Evolutionary conservation across 2,113 vertebrate species (phyloP).

Genomic region (Ciconia maguari): DNA sequence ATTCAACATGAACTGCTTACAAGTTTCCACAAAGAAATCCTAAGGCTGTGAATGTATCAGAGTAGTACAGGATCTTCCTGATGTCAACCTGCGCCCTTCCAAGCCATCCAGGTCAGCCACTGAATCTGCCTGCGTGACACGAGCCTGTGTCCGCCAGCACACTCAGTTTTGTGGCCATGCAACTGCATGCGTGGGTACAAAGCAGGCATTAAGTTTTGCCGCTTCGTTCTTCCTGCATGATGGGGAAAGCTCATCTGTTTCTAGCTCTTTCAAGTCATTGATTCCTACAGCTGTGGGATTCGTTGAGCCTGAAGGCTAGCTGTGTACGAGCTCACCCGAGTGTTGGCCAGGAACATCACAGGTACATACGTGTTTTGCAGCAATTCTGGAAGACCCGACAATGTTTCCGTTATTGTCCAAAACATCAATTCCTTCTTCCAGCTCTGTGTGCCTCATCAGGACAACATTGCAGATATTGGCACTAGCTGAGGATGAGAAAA

Average conservation of each 20-base stretch:
- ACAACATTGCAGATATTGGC: conserved; percentile 94
- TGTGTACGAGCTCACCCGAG: neutral
- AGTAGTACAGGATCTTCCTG: neutral
- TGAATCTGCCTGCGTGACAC: rapidly evolving
- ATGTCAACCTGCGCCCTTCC: rapidly evolving
- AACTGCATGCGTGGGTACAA: neutral
- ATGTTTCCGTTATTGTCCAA: conserved; percentile 81
- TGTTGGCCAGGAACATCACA: neutral
- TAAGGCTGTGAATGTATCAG: neutral
- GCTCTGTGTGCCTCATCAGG: conserved; percentile 90
- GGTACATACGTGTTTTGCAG: conserved; percentile 85
- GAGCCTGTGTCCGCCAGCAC: neutral
- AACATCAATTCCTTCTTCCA: conserved; percentile 87
- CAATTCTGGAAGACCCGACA: conserved; percentile 86
- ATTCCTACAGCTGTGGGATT: neutral
- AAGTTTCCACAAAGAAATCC: neutral
- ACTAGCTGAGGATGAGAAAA: conserved; percentile 78
- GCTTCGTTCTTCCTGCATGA: rapidly evolving
- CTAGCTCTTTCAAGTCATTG: neutral
- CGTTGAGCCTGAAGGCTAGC: neutral
- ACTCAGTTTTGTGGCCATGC: neutral
- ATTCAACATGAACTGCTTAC: neutral
- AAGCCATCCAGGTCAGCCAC: rapidly evolving
- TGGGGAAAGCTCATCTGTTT: neutral
- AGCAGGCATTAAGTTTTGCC: neutral